These are phyloP conservation scores for Ichneumon xanthorius DNA, from an alignment of 2,888 invertebrate species.

Conservation along the genomic window DNA sequence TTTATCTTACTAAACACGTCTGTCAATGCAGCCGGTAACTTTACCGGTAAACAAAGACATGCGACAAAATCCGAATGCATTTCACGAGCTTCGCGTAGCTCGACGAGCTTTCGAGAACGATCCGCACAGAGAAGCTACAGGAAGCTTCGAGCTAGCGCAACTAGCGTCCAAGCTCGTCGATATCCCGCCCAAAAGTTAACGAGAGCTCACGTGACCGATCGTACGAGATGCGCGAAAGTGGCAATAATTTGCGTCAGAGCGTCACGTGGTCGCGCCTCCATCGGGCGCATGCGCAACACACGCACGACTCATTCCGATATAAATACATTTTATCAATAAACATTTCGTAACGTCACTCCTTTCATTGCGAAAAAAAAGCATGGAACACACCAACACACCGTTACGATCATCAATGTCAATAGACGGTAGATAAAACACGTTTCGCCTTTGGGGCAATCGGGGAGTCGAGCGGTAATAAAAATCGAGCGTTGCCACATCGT, in stretches of 20 bases:
- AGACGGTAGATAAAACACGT: neutral
- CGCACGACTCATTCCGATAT: neutral
- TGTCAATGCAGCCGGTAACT: no score
- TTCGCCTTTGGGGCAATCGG: neutral
- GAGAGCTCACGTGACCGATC: constrained; percentile 51
- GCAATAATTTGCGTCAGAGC: constrained; percentile 26
- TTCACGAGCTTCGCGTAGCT: no score
- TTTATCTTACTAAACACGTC: no score
- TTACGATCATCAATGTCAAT: neutral
- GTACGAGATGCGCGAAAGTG: constrained; percentile 50
- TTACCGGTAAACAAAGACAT: no score
- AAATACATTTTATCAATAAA: constrained; percentile 6
- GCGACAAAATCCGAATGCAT: no score
- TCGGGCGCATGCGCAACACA: constrained; percentile 6
- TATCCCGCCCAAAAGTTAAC: no score
- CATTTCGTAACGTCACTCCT: neutral
- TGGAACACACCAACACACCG: neutral
- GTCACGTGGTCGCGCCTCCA: constrained; percentile 38
- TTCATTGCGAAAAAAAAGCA: neutral
- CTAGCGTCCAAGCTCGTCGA: no score
- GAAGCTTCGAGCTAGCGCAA: no score
- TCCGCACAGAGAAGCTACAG: no score
- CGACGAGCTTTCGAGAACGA: no score
- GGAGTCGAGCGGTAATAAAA: neutral
- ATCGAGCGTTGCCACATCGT: constrained; percentile 11